Evolutionary conservation across 23 tunicate species (phyloP).

Genomic region (Trididemnum miniatum): DNA sequence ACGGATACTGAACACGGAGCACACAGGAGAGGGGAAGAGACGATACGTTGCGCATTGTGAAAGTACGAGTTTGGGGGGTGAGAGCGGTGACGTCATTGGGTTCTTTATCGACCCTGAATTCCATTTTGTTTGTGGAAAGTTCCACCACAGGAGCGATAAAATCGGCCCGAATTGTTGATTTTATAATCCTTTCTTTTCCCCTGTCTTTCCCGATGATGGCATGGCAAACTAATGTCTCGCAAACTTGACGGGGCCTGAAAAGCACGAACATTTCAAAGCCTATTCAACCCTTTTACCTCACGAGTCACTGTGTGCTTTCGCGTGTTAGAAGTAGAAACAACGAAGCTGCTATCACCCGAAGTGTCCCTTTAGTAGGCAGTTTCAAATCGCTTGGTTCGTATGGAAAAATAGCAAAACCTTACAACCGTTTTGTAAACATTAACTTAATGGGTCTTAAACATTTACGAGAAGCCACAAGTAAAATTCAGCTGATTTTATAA

Average conservation of each 20-base stretch:
- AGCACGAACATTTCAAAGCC: too few species aligned
- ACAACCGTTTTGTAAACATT: too few species aligned
- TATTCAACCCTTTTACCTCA: too few species aligned
- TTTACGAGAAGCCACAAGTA: too few species aligned
- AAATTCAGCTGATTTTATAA: too few species aligned
- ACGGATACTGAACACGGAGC: constrained; percentile 70
- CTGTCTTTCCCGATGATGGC: constrained; percentile 93
- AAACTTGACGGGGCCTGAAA: constrained; percentile 74
- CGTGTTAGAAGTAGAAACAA: too few species aligned
- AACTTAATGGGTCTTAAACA: too few species aligned
- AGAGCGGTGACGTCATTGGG: constrained; percentile 75
- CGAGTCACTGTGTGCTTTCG: too few species aligned
- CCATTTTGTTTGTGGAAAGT: constrained; percentile 46
- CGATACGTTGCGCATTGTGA: constrained; percentile 73
- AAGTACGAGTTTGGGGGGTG: constrained; percentile 59
- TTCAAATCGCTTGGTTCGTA: too few species aligned
- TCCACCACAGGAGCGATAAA: constrained; percentile 89
- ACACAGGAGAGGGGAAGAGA: constrained; percentile 85
- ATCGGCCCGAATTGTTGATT: constrained; percentile 50
- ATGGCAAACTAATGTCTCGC: constrained; percentile 79
- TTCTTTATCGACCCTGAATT: constrained; percentile 77
- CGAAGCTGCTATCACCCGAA: too few species aligned
- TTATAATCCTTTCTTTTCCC: constrained; percentile 83
- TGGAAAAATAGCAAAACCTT: too few species aligned
- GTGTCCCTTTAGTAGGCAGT: too few species aligned